Evolutionary conservation across 2,797 vertebrate species (phyloP).

Genomic region (Trachurus trachurus): DNA sequence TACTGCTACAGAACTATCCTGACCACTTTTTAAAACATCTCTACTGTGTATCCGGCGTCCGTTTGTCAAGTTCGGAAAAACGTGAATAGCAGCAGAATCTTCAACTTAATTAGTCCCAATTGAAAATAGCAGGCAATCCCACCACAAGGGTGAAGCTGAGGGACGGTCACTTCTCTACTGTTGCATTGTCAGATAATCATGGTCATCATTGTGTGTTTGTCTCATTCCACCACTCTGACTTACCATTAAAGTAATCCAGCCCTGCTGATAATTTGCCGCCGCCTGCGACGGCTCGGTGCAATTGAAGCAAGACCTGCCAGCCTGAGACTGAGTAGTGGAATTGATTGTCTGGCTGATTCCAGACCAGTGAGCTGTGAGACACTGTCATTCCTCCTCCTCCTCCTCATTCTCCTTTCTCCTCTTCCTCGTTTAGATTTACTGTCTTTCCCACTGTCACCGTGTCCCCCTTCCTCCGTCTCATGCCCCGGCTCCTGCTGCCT

Average conservation of each 20-base stretch:
- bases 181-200: background rate
- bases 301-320: conserved; percentile 49
- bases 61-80: no score
- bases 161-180: background rate
- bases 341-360: conserved; percentile 75
- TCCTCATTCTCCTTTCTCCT: conserved; percentile 18
- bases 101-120: background rate
- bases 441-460: conserved; percentile 51
- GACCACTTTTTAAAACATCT: no score
- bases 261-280: conserved; percentile 24
- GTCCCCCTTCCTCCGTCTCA: conserved; percentile 42
- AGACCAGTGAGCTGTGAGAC: conserved; percentile 72
- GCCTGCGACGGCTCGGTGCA: conserved; percentile 28
- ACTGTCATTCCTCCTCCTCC: conserved; percentile 23
- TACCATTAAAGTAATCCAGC: conserved; percentile 25
- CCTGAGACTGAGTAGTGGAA: conserved; percentile 62
- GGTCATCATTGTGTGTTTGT: background rate
- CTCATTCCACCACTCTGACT: conserved; percentile 17
- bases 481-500: conserved; percentile 13
- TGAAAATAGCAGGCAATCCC: background rate
- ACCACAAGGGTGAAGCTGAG: background rate
- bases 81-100: background rate
- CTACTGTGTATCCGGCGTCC: no score
- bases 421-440: conserved; percentile 59
- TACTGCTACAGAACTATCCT: no score